A percentile compares a stretch with the other conserved stretches of the same genome.
Conservation (phyloP, 2,888 invertebrate genomes). For the Melitaea athalia region DNA sequence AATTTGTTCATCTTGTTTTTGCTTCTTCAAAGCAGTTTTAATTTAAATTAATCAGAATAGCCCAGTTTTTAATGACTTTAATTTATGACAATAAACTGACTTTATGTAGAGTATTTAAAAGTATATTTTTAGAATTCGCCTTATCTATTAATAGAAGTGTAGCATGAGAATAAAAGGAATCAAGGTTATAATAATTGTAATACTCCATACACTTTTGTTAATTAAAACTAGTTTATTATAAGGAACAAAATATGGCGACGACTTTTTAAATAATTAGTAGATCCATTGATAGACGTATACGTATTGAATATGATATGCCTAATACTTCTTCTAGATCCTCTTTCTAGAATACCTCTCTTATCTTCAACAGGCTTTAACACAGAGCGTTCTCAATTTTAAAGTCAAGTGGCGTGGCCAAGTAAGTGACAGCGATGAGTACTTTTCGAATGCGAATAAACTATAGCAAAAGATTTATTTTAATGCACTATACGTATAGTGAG, state of each 20-base stretch:
- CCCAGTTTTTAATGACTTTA: not conserved
- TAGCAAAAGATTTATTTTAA: too few relatives aligned
- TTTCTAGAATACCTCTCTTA: too few relatives aligned
- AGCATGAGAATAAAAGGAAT: slow-evolving; percentile 2
- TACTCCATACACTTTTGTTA: slow-evolving; percentile 13
- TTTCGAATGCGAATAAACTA: too few relatives aligned
- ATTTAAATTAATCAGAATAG: not conserved
- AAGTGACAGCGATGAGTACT: too few relatives aligned
- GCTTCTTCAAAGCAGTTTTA: not conserved
- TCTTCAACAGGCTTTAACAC: too few relatives aligned
- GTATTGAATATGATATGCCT: too few relatives aligned
- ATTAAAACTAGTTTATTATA: slow-evolving; percentile 17
- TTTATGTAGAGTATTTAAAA: slow-evolving; percentile 13
- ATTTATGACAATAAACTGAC: not conserved
- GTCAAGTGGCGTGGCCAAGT: too few relatives aligned
- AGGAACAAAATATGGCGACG: not conserved
- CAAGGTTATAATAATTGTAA: slow-evolving; percentile 25
- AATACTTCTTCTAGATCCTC: too few relatives aligned
- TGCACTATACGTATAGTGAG: too few relatives aligned
- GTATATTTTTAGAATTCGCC: slow-evolving; percentile 18
- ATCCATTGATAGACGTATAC: too few relatives aligned
- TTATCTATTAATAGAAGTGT: slow-evolving; percentile 16
- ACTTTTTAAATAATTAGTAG: too few relatives aligned
- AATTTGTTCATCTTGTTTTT: not conserved
- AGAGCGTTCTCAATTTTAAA: too few relatives aligned